Evolutionary conservation across 2,797 vertebrate species (phyloP), one percentile per base, ranked within the genome.

Genomic region (Arrhamphus sclerolepis): DNA sequence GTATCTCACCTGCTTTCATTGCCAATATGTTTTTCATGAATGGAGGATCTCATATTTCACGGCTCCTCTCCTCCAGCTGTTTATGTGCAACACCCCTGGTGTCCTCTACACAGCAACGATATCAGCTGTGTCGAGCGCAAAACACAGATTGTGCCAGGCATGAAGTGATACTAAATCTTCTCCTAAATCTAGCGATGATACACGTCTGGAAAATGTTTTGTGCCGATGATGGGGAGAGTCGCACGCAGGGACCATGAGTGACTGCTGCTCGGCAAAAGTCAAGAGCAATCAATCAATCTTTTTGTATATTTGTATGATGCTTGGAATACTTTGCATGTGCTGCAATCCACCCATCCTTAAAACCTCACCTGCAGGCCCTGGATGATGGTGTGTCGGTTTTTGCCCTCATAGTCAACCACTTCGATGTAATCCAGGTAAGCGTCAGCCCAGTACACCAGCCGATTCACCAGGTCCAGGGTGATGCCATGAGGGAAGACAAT

Each of bases 341-440:
- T 26, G 1, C 0, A 1, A n/a, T 66, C 28, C 20, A 47, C 0
- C 16, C 52, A 54, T 51, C 53, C 10, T 2, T 51, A 10, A 50
- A 46, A 4, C 70, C 96, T 94, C 91, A 98, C 97, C 94, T 95
- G 85, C 72, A 96, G 92, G 44, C 97, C 95, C 85, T 99, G 97
- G 82, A 98, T 98, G 87, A 99, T 96, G 72, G 96, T 98, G 80
- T 97, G 96, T n/a, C 97, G 91, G 90, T 97, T 96, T 77, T 96
- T 98, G 87, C 97, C 97, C 87, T 98, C 97, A 0, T 99, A 99
- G 73, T 98, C 96, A 31, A 98, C 96, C 89, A 99, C 96, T 75
- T 99, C 97, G 0, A 99, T 98, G 76, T 99, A 98, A 86, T 98
- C 96, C 85, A 99, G 92, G 85, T 99, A 99, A 46, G 96, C 96